phyloP scores from a whole-genome alignment of 2,888 invertebrate species.

The Cryptophagus acutangulus region DNA sequence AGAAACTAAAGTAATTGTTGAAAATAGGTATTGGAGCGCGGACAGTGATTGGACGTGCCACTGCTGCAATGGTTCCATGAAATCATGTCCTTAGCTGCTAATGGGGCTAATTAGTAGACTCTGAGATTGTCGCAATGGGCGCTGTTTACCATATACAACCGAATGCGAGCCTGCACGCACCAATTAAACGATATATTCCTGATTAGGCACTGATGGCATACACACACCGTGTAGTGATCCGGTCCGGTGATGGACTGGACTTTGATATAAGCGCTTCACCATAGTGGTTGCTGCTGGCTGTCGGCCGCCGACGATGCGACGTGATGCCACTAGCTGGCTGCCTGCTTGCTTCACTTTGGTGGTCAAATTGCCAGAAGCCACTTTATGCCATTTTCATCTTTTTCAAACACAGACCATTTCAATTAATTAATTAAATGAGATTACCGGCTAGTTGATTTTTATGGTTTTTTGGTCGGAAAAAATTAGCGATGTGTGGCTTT shows the following conservation, averaged over 20 bases:
- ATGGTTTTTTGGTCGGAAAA: too few species aligned
- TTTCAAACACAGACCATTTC: too few species aligned
- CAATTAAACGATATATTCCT: conserved; percentile 38
- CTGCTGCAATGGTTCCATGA: conserved; percentile 36
- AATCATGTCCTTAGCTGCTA: conserved; percentile 40
- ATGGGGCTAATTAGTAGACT: conserved; percentile 41
- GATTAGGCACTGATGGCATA: conserved; percentile 35
- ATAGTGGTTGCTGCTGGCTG: conserved; percentile 1
- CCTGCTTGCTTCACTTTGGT: conserved; percentile 24
- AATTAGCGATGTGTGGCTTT: too few species aligned
- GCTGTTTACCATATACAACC: conserved; percentile 36
- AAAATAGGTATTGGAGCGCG: conserved; percentile 25
- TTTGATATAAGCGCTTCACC: too few species aligned
- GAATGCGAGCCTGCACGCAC: conserved; percentile 34
- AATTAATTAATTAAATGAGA: too few species aligned
- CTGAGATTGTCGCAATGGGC: conserved; percentile 44
- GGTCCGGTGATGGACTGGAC: conserved; percentile 28
- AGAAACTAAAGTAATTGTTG: conserved; percentile 28
- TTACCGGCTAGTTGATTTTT: too few species aligned
- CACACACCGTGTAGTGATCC: too few species aligned
- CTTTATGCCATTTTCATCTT: too few species aligned
- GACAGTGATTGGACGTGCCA: conserved; percentile 37
- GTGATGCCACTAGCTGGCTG: conserved; percentile 4
- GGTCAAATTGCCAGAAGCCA: conserved; percentile 26
- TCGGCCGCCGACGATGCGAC: not conserved